Evolutionary conservation across 92 coral and sea anemone genomes (phyloP).

Genomic region (Parazoanthus atlanticus): DNA sequence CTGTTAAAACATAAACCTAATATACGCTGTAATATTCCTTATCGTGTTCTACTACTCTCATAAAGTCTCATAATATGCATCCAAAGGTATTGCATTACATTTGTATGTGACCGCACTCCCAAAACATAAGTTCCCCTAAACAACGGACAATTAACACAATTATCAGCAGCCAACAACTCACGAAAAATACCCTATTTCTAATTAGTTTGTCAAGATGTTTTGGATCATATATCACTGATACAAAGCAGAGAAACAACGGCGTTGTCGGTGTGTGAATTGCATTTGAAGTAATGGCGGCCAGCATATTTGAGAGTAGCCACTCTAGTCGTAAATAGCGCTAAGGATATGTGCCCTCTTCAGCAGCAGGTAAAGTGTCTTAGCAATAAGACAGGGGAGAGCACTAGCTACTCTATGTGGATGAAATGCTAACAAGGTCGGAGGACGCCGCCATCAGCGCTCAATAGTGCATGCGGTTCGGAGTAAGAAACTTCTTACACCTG

Average conservation of each 20-base stretch:
- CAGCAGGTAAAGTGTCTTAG: slow-evolving; percentile 15
- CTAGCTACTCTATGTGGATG: slow-evolving; percentile 1
- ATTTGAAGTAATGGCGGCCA: slow-evolving; percentile 4
- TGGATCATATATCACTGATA: slow-evolving; percentile 52
- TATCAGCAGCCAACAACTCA: slow-evolving; percentile 22
- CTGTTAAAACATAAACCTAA: background rate
- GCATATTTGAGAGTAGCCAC: slow-evolving; percentile 10
- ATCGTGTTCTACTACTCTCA: background rate
- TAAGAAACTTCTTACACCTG: background rate
- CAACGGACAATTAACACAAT: slow-evolving; percentile 68
- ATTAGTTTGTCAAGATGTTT: slow-evolving; percentile 27
- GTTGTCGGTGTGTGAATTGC: slow-evolving; percentile 24
- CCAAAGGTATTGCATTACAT: slow-evolving; percentile 8
- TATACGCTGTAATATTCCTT: background rate
- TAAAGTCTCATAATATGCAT: background rate
- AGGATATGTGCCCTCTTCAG: slow-evolving; percentile 22
- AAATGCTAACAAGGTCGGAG: slow-evolving; percentile 13
- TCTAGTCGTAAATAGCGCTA: slow-evolving; percentile 1
- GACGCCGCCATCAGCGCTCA: slow-evolving; percentile 4
- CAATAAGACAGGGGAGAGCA: slow-evolving; percentile 3
- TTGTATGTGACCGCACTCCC: slow-evolving; percentile 38
- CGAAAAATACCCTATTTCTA: slow-evolving; percentile 40
- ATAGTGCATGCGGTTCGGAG: background rate
- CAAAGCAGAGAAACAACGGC: background rate
- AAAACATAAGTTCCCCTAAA: slow-evolving; percentile 87